phyloP scores from a whole-genome alignment of 2,888 invertebrate genomes.

The Amaurobius ferox region DNA sequence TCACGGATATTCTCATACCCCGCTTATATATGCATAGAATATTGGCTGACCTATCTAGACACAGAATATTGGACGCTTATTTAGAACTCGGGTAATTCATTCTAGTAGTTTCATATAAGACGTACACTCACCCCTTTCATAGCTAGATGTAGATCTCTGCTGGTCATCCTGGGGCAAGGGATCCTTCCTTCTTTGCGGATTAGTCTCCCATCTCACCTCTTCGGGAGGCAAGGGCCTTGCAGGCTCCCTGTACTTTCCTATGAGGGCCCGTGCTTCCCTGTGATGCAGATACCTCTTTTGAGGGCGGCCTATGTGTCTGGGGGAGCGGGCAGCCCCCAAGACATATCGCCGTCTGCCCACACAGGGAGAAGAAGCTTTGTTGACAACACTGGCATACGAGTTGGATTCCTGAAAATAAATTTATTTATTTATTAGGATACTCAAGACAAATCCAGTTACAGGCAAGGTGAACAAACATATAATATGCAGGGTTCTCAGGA shows the following conservation, averaged over 20 bases:
- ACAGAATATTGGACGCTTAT: no score
- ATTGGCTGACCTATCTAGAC: no score
- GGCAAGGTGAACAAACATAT: no score
- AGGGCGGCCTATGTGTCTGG: neutral
- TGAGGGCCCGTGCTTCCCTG: slow-evolving; percentile 45
- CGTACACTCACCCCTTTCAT: slow-evolving; percentile 33
- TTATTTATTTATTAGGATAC: no score
- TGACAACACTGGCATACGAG: slow-evolving; percentile 53
- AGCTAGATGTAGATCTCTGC: slow-evolving; percentile 1
- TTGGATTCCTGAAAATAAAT: slow-evolving; percentile 61
- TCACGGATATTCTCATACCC: no score
- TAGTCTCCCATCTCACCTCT: slow-evolving; percentile 6
- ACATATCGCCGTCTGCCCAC: slow-evolving; percentile 19
- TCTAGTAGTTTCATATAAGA: no score
- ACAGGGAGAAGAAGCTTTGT: slow-evolving; percentile 45
- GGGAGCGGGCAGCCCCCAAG: slow-evolving; percentile 4
- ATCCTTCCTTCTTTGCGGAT: slow-evolving; percentile 3
- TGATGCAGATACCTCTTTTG: slow-evolving; percentile 43
- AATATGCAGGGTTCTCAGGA: no score
- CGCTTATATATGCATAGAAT: no score
- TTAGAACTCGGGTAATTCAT: no score
- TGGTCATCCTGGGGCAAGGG: neutral
- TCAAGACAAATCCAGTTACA: no score
- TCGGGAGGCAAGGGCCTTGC: slow-evolving; percentile 20
- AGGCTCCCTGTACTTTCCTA: slow-evolving; percentile 31